Base-by-base conservation (phyloP, 2,113 vertebrate genomes). In the Panurus biarmicus region DNA sequence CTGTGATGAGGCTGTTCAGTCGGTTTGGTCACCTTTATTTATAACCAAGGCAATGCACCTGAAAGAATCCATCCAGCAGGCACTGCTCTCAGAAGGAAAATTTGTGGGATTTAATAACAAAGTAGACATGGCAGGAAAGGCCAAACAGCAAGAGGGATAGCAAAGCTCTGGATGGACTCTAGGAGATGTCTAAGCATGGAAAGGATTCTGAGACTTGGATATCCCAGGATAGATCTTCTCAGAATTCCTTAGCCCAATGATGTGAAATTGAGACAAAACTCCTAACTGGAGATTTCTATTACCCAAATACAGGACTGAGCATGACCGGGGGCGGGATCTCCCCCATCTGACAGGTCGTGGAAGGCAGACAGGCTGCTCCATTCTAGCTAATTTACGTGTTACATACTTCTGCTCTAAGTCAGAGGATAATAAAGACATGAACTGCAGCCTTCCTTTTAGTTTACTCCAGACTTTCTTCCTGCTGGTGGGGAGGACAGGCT, bases 401-500 rank as follows among this genome's bases (percentile, higher is more conserved):
- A 82, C 22, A 11, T 24, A 36, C n/a, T 85, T 35, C 28, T 13
- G 12, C 11, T 75, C 48, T 51, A 64, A 85, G 66, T 22, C 50
- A 38, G 11, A 17, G 28, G 25, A 4, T 50, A 44, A 66, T 25
- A 38, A 40, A 73, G 33, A 47, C 42, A 57, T 0, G 4, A 61
- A 62, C 33, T 10, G 25, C 1, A 78, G 58, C 14, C 10, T 54
- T 81, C 50, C 24, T 60, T 64, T 48, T 26, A 47, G 65, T 65
- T 57, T 78, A 85, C 65, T 72, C 53, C 5, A 6, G 53, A 67
- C n/a, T 64, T 84, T 62, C 14, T 33, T n/a, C 29, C 51, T 57
- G 56, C 25, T 2, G 4, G 1, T 12, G 4, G 3, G 26, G 3
- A 26, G n/a, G 10, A 16, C 4, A 12, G 42, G 26, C 66, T 80